Base-by-base conservation (phyloP, 2,797 vertebrate species). In the Erpetoichthys calabaricus region DNA sequence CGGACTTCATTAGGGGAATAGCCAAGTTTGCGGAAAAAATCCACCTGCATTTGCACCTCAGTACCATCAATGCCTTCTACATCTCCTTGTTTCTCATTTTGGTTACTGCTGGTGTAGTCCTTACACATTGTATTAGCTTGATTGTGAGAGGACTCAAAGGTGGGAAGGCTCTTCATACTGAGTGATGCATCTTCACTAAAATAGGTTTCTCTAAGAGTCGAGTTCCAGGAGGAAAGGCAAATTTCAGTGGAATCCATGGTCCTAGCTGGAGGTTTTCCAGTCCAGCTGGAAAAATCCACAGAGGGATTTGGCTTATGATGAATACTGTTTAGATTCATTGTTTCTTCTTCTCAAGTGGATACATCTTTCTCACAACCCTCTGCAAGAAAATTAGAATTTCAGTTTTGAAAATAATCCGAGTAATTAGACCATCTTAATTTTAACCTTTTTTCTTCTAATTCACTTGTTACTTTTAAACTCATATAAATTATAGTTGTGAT, bases 1-100 rank as follows among this genome's bases (percentile, higher is more conserved):
- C 74, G 73, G 60, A 92, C 87, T 70, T 97, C 89, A 2, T 68
- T 65, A 0, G 80, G 60, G 0, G 91, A 84, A 70, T 96, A 98
- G 50, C 95, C 95, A 67, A 98, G 80, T 63, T 98, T 98, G 46
- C 91, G 84, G 73, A 94, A 97, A 70, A 92, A 94, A 61, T 94
- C 91, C 62, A 91, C 82, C 68, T 78, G 85, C 68, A 86, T 75
- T 70, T 82, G 89, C 63, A 87, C 66, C 61, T 91, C 89, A 0
- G 69, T 57, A 1, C 25, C 25, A 25, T 25, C 25, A 25, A 25
- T 25, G 25, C 2, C 25, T 42, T 57, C 68, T 3, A 58, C 55
- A 5, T 8, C 54, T 25, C 51, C 65, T 47, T 61, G 65, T 60
- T 53, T 4, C 7, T 54, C 62, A n/a, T 25, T 25, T 25, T 25